Base-by-base conservation (phyloP, 1,140 invertebrate species). In the Ephestia elutella region DNA sequence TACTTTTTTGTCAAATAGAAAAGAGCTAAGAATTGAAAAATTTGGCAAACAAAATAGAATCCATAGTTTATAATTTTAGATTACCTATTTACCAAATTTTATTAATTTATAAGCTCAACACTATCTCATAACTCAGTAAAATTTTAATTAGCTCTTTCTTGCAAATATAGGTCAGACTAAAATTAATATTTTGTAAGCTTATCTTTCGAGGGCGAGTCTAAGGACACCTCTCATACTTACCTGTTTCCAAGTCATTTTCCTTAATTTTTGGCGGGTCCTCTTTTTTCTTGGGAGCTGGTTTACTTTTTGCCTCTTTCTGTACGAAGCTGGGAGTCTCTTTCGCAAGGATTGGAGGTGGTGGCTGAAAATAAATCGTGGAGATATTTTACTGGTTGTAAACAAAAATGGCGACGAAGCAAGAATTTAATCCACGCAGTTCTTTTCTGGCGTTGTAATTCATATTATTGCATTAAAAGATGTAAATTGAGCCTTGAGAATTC, bases 241-340 rank as follows among this genome's bases (percentile, higher is more conserved):
- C 82, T 74, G 70, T 66, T 68, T 87, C 82, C 66, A 82, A 71
- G 59, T 62, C 68, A 72, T 77, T 75, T 54, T 73, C 68, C 60
- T 75, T 57, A 57, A 55, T 67, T 64, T 78, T 77, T 56, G 69
- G 54, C 61, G 68, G 60, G 32, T 79, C 71, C 57, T 75, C 68
- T 57, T 82, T 81, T 62, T 80, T 77, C 60, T 68, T 70, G 10
- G 30, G 44, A 57, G 55, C 62, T 30, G 38, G 21, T 54, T 75
- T 73, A 49, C 28, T 51, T 62, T 75, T 75, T 50, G 58, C 21
- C 2, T 78, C 73, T 54, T 67, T 78, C 15, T 60, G 61, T 58
- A 57, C 32, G 53, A 61, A 56, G 35, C 58, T 71, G 21, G 63
- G 28, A 20, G 65, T 51, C 50, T 64, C 58, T 55, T 65, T 54